Evolutionary conservation across 2,888 invertebrate species (phyloP), one percentile per base, ranked within the genome.

Genomic region (Oscheius onirici): DNA sequence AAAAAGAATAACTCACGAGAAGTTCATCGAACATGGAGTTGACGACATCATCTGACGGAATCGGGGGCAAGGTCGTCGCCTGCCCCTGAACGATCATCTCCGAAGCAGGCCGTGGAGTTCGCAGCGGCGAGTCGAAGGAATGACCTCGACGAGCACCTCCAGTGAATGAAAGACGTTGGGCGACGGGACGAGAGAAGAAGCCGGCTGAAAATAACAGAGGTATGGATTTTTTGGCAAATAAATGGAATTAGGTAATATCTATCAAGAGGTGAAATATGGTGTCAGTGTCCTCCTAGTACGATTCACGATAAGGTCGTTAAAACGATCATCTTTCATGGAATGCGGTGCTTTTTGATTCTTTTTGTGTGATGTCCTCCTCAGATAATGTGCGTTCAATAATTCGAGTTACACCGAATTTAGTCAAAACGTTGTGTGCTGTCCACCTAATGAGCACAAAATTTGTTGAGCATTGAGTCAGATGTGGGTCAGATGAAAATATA

Each of bases 1-100:
- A 40, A n/a, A 58, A 6, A 17, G 6, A 13, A 26, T 26, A 34
- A 67, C 76, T 73, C 26, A 85, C 85, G 69, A 86, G 69, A 57
- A 85, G 84, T 44, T 77, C 82, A 58, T 86, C 86, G 65, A 86
- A 86, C 66, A 79, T 63, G 24, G 65, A 68, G 24, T 71, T 72
- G 24, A 81, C 55, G 49, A 79, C 75, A n/a, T 81, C 81, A n/a
- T 81, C 75, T 2, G 74, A 65, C 6, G 81, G 81, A 57, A 75
- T 75, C 43, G 75, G 74, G 40, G 78, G 78, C 43, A 75, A 46
- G 17, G 46, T 26, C 28, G 68, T n/a, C 13, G 68, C 24, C 17
- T 49, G 55, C 41, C 57, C 57, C 10, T 55, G 68, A 6, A 41
- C 57, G 22, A 57, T 57, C 68, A 68, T 68, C n/a, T 52, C 66